Evolutionary conservation across 2,888 invertebrate genomes (phyloP), one percentile per base, ranked within the genome.

Genomic region (Chrysina gloriosa): DNA sequence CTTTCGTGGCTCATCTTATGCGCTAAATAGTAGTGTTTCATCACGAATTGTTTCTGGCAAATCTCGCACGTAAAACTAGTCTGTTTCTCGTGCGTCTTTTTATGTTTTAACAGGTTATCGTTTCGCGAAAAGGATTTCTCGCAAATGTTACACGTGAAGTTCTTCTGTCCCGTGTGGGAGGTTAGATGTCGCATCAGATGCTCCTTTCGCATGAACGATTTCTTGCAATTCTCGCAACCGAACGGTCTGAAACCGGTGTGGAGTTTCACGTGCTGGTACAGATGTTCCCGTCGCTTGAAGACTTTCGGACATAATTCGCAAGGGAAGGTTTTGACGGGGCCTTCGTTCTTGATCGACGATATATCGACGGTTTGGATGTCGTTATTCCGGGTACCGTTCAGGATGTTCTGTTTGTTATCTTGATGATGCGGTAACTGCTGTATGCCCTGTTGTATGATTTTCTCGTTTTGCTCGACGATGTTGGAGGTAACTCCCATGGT

Each of bases 181-280:
- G 89, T 87, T 68, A 87, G 84, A 77, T 91, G 91, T 2, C 90
- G 84, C 65, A 90, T 84, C 56, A 91, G 78, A 78, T 91, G 91
- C 76, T 91, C 90, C 73, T 91, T 90, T 1, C 90, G 85, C 76
- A 89, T 89, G 76, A 90, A 91, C 0, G 89, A 86, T 75, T 90
- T 90, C 47, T 87, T 85, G 77, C 91, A 91, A 36, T 88, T 86
- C 0, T 85, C 85, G 72, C 90, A 91, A 19, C 86, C 87, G 75
- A 89, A 91, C 0, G 90, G 90, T 47, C 91, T 84, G 70, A 89
- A 85, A 3, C 90, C 90, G 0, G 88, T 87, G 74, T 90, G 90
- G 1, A 90, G 79, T 76, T 90, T 90, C 1, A 88, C 83, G 75
- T 90, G 90, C 72, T 90, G 91, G 68, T 88, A 89, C 0, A 91